These are phyloP conservation scores for Torymus aiolomorphi DNA, from an alignment of 2,888 invertebrate species.

Conservation along the genomic window DNA sequence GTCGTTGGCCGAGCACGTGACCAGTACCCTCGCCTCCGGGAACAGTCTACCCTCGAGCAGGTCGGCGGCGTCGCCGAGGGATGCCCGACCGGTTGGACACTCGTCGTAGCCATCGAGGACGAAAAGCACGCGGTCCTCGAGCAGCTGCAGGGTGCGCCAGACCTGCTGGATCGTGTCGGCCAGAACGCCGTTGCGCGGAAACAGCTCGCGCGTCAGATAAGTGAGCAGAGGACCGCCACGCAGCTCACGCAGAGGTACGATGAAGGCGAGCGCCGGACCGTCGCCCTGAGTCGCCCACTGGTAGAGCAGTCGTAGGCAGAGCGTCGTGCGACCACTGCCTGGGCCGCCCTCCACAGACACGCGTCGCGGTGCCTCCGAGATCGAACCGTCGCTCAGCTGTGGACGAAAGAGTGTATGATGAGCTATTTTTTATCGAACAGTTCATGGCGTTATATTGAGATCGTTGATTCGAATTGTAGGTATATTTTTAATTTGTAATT, in stretches of 20 bases:
- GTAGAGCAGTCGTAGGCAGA: conserved; percentile 77
- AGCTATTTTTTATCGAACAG: no score
- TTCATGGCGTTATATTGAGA: no score
- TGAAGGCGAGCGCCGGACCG: conserved; percentile 76
- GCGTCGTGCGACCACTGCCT: conserved; percentile 77
- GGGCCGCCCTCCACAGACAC: conserved; percentile 78
- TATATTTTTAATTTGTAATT: no score
- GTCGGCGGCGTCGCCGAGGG: conserved; percentile 76
- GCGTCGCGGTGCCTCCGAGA: conserved; percentile 77
- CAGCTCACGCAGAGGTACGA: conserved; percentile 78
- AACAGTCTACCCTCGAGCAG: conserved; percentile 78
- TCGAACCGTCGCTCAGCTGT: conserved; percentile 76
- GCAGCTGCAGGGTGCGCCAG: conserved; percentile 75
- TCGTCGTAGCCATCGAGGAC: conserved; percentile 78
- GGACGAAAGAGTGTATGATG: neutral
- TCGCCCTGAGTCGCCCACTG: conserved; percentile 78
- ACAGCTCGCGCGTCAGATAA: conserved; percentile 71
- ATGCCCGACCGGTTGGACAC: conserved; percentile 74
- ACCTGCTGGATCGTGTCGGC: conserved; percentile 73
- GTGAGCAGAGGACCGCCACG: conserved; percentile 72
- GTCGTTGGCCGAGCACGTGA: conserved; percentile 76
- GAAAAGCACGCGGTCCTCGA: conserved; percentile 77
- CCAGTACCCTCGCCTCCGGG: conserved; percentile 77
- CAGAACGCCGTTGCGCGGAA: conserved; percentile 72
- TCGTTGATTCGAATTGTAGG: no score